Conservation (phyloP, 23 tunicate species). For the Clavelina lepadiformis region DNA sequence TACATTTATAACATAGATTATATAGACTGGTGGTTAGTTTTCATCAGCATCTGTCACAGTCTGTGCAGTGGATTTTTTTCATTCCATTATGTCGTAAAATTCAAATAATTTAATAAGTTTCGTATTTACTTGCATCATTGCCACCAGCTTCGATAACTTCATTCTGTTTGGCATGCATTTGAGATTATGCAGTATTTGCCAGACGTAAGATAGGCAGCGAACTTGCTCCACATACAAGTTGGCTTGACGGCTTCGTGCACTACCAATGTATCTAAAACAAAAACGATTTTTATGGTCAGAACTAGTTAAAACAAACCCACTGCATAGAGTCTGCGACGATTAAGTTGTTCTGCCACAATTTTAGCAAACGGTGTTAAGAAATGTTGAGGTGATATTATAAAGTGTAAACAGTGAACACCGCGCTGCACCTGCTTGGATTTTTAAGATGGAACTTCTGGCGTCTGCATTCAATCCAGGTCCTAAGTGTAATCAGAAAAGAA, state of each 20-base stretch:
- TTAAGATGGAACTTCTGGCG: conserved; percentile 21
- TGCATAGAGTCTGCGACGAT: too few relatives aligned
- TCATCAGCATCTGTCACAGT: too few relatives aligned
- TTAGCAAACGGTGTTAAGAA: too few relatives aligned
- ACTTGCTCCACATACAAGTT: conserved; percentile 58
- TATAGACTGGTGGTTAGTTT: too few relatives aligned
- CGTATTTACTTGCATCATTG: conserved; percentile 45
- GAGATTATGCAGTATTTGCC: conserved; percentile 54
- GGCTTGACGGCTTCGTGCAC: conserved; percentile 47
- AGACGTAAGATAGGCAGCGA: conserved; percentile 63
- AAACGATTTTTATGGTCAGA: neutral
- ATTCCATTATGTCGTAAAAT: too few relatives aligned
- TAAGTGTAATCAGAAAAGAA: neutral
- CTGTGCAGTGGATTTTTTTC: too few relatives aligned
- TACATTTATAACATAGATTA: neutral
- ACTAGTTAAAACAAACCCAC: too few relatives aligned
- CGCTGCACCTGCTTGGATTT: conserved; percentile 36
- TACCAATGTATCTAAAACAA: conserved; percentile 65
- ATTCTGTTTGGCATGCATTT: conserved; percentile 25
- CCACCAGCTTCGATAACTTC: conserved; percentile 51
- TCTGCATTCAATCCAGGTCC: conserved; percentile 28
- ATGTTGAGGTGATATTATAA: too few relatives aligned
- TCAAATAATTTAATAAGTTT: too few relatives aligned
- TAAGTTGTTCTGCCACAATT: too few relatives aligned
- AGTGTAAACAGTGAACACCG: too few relatives aligned